Evolutionary conservation across 1,140 invertebrate species (phyloP), one percentile per base, ranked within the genome.

Genomic region (Andrena cerasifolii): DNA sequence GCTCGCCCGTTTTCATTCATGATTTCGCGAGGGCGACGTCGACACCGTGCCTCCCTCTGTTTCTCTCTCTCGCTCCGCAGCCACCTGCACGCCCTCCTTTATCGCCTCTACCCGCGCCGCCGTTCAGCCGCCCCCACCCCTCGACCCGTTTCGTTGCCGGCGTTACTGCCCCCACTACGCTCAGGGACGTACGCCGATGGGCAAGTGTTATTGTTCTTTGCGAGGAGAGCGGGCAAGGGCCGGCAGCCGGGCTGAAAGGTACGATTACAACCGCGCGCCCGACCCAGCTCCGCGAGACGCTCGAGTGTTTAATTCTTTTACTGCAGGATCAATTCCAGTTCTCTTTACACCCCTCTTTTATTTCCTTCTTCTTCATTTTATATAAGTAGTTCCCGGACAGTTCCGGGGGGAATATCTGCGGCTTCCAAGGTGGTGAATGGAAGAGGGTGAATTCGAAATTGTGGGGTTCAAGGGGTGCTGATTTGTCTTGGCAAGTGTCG

Each of bases 1-100:
- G 65, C 58, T 78, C 82, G 86, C 80, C 66, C 77, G 83, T 85
- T 89, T 91, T 91, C 90, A 91, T 91, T 91, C 90, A 91, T 91
- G 88, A 85, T 88, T 90, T 87, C 79, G 51, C 65, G 56, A 82
- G 80, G 62, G 62, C 76, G 76, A 86, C 67, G 59, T 72, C 73
- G 82, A 80, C 67, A 83, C 79, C 79, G 68, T 78, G 72, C 65
- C 45, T 21, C 40, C 33, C 21, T 10, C 53, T 26, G 26, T 56
- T 2, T 28, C 12, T 5, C 66, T 18, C 28, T 31, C 45, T 31
- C 43, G 12, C 28, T 45, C 28, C 12, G 58, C 53, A 78, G 68
- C 80, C 83, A 86, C 76, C 86, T 86, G 82, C 85, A 73, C 82
- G 62, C 59, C 68, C 40, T 70, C 76, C 59, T 75, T 79, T 80